phyloP scores from a whole-genome alignment of 1,140 invertebrate species.

The Neuroterus valhalla region DNA sequence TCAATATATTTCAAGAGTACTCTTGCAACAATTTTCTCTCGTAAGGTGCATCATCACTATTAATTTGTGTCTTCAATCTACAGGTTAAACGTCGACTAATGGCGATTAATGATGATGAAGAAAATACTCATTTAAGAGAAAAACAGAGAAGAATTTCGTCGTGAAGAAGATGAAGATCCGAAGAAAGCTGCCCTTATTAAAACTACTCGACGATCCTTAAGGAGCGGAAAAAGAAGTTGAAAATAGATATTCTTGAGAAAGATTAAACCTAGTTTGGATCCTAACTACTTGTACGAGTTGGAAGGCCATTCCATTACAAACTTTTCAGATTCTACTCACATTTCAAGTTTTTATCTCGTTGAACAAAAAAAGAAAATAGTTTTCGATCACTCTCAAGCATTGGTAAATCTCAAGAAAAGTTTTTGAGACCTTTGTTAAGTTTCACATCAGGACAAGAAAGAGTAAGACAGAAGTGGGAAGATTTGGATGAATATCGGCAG shows the following conservation, averaged over 20 bases:
- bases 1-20: not conserved
- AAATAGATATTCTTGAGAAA: not conserved
- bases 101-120: conserved; percentile 11
- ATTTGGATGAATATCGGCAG: no score
- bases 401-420: not conserved
- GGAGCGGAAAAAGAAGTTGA: not conserved
- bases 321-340: not conserved
- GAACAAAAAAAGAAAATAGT: not conserved
- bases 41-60: conserved; percentile 12
- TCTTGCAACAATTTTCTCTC: not conserved
- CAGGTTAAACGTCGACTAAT: not conserved
- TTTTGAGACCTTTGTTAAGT: not conserved
- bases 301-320: not conserved
- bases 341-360: not conserved
- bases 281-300: not conserved
- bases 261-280: not conserved
- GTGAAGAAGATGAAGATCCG: not conserved
- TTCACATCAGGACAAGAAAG: no score
- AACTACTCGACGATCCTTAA: no score
- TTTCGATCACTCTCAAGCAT: not conserved
- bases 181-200: not conserved
- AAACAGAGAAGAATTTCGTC: not conserved
- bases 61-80: not conserved
- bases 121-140: not conserved
- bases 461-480: no score